Conservation (phyloP, 2,888 invertebrate genomes). For the Tanypteryx hageni region DNA sequence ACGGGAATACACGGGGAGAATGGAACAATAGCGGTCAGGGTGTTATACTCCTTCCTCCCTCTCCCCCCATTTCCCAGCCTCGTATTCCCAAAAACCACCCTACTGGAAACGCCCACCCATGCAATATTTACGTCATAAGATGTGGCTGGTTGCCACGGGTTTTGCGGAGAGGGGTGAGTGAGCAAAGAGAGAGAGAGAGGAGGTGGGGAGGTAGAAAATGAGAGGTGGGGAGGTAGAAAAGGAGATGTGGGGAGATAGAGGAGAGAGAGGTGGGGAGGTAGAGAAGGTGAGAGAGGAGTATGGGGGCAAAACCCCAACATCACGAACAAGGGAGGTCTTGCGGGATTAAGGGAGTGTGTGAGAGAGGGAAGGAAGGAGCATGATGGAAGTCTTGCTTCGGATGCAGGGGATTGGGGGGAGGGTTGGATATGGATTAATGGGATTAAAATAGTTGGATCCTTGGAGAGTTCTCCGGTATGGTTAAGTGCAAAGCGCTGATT, state of each 20-base stretch:
- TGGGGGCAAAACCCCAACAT: background rate
- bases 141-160: background rate
- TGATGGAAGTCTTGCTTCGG: background rate
- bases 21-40: background rate
- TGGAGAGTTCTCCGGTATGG: background rate
- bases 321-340: background rate
- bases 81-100: background rate
- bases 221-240: background rate
- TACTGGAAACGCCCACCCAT: background rate
- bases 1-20: background rate
- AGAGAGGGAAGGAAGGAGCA: background rate
- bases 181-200: background rate
- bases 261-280: background rate
- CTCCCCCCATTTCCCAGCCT: background rate
- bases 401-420: background rate
- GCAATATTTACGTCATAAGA: slow-evolving; percentile 4
- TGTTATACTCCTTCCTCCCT: background rate
- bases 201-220: background rate
- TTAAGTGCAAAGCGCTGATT: slow-evolving; percentile 14
- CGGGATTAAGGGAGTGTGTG: slow-evolving; percentile 14
- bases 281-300: background rate
- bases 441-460: slow-evolving; percentile 52
- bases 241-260: background rate
- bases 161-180: no score
- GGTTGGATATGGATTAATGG: slow-evolving; percentile 34